These are phyloP conservation scores for Macrostomum cliftonense DNA, from an alignment of 2,888 invertebrate genomes.

Conservation along the genomic window DNA sequence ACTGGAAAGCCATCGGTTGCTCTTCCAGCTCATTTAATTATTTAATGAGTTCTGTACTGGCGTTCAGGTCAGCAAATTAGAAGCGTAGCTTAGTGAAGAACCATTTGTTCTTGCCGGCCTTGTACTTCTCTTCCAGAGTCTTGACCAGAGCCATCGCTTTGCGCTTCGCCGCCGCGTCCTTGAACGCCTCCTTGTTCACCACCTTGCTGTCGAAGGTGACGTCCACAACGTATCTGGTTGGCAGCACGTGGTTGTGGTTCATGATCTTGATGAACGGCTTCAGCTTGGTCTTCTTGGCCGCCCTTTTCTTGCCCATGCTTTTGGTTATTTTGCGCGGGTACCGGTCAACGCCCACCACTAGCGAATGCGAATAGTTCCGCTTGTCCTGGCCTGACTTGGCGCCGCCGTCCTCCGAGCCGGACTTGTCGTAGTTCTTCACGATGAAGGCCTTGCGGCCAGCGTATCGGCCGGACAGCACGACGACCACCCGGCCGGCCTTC, in stretches of 20 bases:
- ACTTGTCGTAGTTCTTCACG: conserved; percentile 76
- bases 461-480: conserved; percentile 93
- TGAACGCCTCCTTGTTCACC: conserved; percentile 71
- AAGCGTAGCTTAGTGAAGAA: conserved; percentile 96
- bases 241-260: conserved; percentile 45
- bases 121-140: conserved; percentile 86
- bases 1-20: too few relatives aligned
- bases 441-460: conserved; percentile 92
- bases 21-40: too few relatives aligned
- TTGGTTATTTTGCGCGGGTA: conserved; percentile 86
- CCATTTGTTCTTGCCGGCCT: conserved; percentile 94
- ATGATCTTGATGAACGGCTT: conserved; percentile 73
- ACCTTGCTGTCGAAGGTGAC: conserved; percentile 63
- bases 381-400: conserved; percentile 48
- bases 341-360: conserved; percentile 92
- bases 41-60: too few relatives aligned
- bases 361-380: conserved; percentile 85
- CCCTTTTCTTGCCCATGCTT: conserved; percentile 64
- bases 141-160: conserved; percentile 84
- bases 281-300: conserved; percentile 84
- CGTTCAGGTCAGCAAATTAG: too few relatives aligned
- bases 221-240: conserved; percentile 66
- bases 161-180: conserved; percentile 84
- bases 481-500: conserved; percentile 92
- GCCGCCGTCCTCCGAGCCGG: conserved; percentile 4